phyloP scores from a whole-genome alignment of 1,140 invertebrate genomes.

The Megalonaias nervosa region DNA sequence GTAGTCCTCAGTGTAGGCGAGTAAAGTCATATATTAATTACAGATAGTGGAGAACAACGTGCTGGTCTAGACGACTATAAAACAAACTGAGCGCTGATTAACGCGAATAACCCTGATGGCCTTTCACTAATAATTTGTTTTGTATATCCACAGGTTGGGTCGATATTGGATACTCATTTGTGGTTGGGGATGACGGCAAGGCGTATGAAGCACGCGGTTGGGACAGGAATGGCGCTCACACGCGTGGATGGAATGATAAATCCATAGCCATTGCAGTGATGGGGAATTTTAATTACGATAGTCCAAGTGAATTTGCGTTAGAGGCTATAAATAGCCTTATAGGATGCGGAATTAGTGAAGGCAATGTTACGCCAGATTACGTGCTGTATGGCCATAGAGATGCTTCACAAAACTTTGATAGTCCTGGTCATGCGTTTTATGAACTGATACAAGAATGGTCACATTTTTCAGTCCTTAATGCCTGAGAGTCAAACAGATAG shows the following conservation, averaged over 20 bases:
- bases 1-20: no score
- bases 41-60: no score
- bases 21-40: no score
- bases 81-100: no score
- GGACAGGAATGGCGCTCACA: constrained; percentile 51
- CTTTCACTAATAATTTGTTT: no score
- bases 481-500: no score
- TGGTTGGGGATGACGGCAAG: constrained; percentile 58
- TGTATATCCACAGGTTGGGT: constrained; percentile 15
- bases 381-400: constrained; percentile 36
- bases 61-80: no score
- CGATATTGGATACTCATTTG: constrained; percentile 60
- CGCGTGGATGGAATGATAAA: constrained; percentile 77
- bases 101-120: no score
- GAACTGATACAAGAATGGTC: constrained; percentile 73
- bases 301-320: constrained; percentile 28
- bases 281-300: constrained; percentile 67
- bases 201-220: constrained; percentile 55
- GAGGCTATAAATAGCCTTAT: constrained; percentile 31
- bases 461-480: constrained; percentile 44
- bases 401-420: constrained; percentile 17
- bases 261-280: constrained; percentile 76
- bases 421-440: constrained; percentile 65
- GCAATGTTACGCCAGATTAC: constrained; percentile 28
- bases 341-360: constrained; percentile 15